Conservation (phyloP, 2,888 invertebrate genomes). For the Exocentrus adspersus region DNA sequence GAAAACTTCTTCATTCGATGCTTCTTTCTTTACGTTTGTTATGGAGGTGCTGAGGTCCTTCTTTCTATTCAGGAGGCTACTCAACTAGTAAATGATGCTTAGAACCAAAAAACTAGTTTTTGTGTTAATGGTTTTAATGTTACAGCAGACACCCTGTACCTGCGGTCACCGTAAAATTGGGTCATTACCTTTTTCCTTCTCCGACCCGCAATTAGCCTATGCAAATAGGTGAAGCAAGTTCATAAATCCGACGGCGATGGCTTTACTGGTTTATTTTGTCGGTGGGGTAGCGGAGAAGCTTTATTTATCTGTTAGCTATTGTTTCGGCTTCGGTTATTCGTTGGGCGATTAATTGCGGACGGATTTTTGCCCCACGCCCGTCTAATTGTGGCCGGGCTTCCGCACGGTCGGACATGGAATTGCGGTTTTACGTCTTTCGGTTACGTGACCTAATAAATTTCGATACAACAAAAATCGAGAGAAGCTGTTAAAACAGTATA, state of each 20-base stretch:
- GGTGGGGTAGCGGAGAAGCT: neutral
- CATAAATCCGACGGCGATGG: constrained; percentile 29
- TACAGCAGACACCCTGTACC: neutral
- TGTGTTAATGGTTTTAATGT: no score
- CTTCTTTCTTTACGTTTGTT: no score
- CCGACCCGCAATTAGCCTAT: constrained; percentile 36
- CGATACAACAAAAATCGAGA: no score
- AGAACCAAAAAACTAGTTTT: no score
- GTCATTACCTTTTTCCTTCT: constrained; percentile 36
- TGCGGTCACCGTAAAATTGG: constrained; percentile 29
- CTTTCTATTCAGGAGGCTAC: no score
- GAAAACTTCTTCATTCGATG: no score
- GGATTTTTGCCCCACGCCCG: neutral
- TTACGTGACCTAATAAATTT: no score
- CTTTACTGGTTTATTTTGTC: constrained; percentile 28
- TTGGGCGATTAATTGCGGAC: constrained; percentile 8
- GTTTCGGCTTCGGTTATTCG: constrained; percentile 11
- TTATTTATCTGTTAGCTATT: constrained; percentile 5
- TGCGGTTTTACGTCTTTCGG: no score
- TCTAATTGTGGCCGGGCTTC: neutral
- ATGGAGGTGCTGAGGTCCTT: no score
- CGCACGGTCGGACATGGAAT: no score
- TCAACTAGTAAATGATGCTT: no score
- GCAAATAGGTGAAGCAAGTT: constrained; percentile 39
- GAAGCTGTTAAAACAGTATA: no score